These are phyloP conservation scores for Polyommatus icarus DNA, from an alignment of 2,888 invertebrate species.

Conservation along the genomic window DNA sequence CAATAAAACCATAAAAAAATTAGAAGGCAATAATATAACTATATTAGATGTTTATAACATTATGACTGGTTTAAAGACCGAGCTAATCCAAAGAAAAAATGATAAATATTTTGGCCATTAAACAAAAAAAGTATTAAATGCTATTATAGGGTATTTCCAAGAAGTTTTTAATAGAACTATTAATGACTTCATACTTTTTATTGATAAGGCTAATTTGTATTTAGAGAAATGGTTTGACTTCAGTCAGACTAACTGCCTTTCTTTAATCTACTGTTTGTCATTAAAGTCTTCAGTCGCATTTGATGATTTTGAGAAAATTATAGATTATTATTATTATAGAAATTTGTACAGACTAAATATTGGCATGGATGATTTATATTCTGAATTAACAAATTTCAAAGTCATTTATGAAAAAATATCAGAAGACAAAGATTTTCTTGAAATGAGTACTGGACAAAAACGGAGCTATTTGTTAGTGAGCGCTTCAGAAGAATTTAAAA, in stretches of 20 bases:
- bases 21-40: constrained; percentile 41
- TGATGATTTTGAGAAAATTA: no score
- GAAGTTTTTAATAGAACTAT: constrained; percentile 22
- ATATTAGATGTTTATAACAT: constrained; percentile 39
- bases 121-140: constrained; percentile 30
- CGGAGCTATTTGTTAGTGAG: no score
- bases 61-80: constrained; percentile 39
- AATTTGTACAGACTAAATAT: no score
- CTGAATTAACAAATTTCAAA: no score
- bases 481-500: no score
- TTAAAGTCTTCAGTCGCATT: no score
- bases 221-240: constrained; percentile 34
- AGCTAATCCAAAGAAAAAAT: constrained; percentile 34
- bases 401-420: no score
- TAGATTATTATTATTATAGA: no score
- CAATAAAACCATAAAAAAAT: constrained; percentile 38
- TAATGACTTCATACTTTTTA: constrained; percentile 32
- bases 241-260: constrained; percentile 19
- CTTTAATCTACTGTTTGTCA: no score
- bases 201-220: constrained; percentile 32
- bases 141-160: constrained; percentile 20
- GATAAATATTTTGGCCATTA: constrained; percentile 33
- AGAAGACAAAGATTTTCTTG: no score
- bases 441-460: no score
- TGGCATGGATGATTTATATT: no score